These are phyloP conservation scores for Ciona savignyi DNA, from an alignment of 23 tunicate genomes.

Conservation along the genomic window DNA sequence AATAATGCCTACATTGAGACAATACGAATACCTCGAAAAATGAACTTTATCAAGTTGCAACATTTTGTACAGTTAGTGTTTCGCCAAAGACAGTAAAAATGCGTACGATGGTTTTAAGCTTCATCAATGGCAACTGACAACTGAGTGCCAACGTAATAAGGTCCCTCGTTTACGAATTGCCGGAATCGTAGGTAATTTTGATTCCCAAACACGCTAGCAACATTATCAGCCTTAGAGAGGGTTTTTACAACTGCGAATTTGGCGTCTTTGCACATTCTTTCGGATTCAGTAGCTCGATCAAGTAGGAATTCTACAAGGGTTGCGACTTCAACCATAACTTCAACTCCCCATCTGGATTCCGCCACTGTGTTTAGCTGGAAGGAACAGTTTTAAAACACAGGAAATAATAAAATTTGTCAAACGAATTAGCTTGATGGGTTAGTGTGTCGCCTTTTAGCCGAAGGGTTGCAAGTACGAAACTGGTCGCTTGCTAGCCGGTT, in stretches of 20 bases:
- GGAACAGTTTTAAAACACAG: no score
- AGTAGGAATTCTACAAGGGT: conserved; percentile 43
- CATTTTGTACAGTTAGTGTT: no score
- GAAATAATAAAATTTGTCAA: not conserved
- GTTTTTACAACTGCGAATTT: conserved; percentile 49
- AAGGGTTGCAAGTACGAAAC: no score
- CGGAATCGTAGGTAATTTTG: conserved; percentile 55
- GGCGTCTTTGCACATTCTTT: conserved; percentile 58
- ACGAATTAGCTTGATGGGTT: no score
- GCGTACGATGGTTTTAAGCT: no score
- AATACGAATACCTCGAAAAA: no score
- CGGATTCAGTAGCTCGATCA: conserved; percentile 43
- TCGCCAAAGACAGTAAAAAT: no score
- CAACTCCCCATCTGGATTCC: conserved; percentile 43
- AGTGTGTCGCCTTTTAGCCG: no score
- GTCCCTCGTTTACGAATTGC: conserved; percentile 63
- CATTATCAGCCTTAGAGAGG: conserved; percentile 26
- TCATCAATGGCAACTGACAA: conserved; percentile 5
- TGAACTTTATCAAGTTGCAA: no score
- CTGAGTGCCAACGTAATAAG: conserved; percentile 24
- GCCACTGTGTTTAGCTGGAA: conserved; percentile 56
- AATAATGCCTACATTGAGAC: no score
- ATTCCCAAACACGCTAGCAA: conserved; percentile 58
- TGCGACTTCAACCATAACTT: conserved; percentile 47
- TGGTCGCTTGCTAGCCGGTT: no score